These are phyloP conservation scores for Carassius carassius DNA, from an alignment of 2,113 vertebrate genomes.

Conservation along the genomic window DNA sequence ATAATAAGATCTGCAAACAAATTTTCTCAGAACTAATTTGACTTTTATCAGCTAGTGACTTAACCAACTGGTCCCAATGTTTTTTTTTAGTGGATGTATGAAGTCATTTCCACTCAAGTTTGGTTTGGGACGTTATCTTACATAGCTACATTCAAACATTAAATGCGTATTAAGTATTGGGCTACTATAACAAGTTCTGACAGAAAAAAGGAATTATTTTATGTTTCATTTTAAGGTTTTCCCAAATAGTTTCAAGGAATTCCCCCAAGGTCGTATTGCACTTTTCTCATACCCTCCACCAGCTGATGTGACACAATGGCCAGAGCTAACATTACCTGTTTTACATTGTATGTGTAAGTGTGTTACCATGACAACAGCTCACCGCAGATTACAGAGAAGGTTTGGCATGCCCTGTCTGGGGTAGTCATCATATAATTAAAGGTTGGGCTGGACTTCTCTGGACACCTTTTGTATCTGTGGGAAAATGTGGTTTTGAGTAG, in stretches of 20 bases:
- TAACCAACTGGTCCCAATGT: neutral
- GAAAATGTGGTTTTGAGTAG: constrained; percentile 47
- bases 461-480: constrained; percentile 55
- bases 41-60: neutral
- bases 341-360: constrained; percentile 64
- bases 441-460: constrained; percentile 62
- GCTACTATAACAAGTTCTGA: neutral
- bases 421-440: constrained; percentile 71
- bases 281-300: constrained; percentile 49
- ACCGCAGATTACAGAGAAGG: constrained; percentile 77
- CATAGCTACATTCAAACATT: neutral
- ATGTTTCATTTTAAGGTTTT: neutral
- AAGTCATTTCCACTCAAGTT: neutral
- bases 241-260: neutral
- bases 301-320: constrained; percentile 55
- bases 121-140: neutral
- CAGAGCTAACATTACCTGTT: constrained; percentile 52
- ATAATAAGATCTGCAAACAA: neutral
- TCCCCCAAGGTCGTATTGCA: constrained; percentile 18
- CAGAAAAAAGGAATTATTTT: too few relatives aligned
- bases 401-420: constrained; percentile 72
- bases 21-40: neutral
- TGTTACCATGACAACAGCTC: constrained; percentile 67
- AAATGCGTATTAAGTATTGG: neutral
- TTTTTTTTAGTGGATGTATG: neutral